Evolutionary conservation across 2,888 invertebrate genomes (phyloP).

Genomic region (Lissocephala sabroskyi): DNA sequence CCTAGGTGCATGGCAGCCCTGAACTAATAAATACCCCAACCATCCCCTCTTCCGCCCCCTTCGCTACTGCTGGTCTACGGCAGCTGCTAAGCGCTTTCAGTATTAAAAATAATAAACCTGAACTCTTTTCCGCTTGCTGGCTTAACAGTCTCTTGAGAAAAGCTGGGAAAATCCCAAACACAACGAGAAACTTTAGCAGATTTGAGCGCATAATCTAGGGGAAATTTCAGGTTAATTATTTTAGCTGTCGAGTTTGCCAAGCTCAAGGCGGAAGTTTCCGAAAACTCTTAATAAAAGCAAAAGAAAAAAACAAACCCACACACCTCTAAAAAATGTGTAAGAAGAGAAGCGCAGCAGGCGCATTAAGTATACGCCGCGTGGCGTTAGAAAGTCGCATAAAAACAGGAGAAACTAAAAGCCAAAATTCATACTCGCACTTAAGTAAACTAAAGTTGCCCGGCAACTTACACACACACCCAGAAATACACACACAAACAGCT

Average conservation of each 20-base stretch:
- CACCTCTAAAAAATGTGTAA: background rate
- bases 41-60: no score
- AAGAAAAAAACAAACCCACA: background rate
- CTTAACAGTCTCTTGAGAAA: no score
- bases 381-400: conserved; percentile 10
- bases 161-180: no score
- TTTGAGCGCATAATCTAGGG: conserved; percentile 5
- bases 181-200: background rate
- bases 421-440: conserved; percentile 61
- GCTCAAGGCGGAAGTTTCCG: conserved; percentile 17
- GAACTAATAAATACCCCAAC: no score
- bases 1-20: no score
- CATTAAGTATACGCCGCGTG: conserved; percentile 30
- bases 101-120: no score
- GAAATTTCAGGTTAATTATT: conserved; percentile 46
- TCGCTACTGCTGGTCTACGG: no score
- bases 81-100: no score
- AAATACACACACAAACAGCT: conserved; percentile 9
- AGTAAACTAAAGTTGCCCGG: conserved; percentile 34
- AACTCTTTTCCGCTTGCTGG: no score
- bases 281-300: conserved; percentile 19
- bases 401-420: conserved; percentile 43
- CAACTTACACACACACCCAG: background rate
- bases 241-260: conserved; percentile 19
- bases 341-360: conserved; percentile 14